A percentile compares a stretch with the other conserved stretches of the same genome.
phyloP scores from a whole-genome alignment of 2,113 vertebrate species.

The Xyrauchen texanus region DNA sequence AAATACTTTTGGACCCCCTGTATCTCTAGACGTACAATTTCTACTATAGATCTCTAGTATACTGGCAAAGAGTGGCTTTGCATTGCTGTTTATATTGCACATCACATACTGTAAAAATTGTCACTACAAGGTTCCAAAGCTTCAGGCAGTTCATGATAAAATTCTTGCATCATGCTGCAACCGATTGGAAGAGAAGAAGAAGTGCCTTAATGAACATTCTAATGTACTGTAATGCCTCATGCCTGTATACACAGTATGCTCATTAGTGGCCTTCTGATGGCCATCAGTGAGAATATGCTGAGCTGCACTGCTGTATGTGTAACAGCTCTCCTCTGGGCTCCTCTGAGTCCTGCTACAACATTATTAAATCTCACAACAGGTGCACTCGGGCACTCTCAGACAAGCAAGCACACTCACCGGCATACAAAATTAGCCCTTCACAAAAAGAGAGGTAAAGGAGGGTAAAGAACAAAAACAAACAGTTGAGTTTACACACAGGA shows the following conservation, averaged over 20 bases:
- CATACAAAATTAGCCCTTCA: slow-evolving; percentile 82
- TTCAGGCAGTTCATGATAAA: neutral
- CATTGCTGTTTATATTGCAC: neutral
- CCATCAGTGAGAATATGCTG: neutral
- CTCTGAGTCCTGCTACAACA: slow-evolving; percentile 45
- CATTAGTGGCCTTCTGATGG: slow-evolving; percentile 54
- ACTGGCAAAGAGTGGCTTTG: neutral
- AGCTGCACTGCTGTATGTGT: neutral
- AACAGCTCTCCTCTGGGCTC: neutral
- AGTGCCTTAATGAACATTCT: slow-evolving; percentile 31
- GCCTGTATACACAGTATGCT: slow-evolving; percentile 36
- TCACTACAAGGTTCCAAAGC: neutral
- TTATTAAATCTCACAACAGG: slow-evolving; percentile 37
- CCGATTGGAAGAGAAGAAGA: slow-evolving; percentile 15
- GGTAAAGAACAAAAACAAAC: slow-evolving; percentile 55
- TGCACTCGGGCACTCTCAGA: slow-evolving; percentile 39
- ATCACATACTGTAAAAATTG: neutral
- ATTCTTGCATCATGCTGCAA: slow-evolving; percentile 24
- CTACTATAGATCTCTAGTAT: neutral
- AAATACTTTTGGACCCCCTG: too few species aligned
- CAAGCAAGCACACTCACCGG: slow-evolving; percentile 74
- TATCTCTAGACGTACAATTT: too few species aligned
- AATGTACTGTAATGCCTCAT: neutral
- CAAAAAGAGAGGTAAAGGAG: neutral
- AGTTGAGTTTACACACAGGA: slow-evolving; percentile 48